Evolutionary conservation across 23 tunicate genomes (phyloP), one percentile per base, ranked within the genome.

Genomic region (Botrylloides violaceus): DNA sequence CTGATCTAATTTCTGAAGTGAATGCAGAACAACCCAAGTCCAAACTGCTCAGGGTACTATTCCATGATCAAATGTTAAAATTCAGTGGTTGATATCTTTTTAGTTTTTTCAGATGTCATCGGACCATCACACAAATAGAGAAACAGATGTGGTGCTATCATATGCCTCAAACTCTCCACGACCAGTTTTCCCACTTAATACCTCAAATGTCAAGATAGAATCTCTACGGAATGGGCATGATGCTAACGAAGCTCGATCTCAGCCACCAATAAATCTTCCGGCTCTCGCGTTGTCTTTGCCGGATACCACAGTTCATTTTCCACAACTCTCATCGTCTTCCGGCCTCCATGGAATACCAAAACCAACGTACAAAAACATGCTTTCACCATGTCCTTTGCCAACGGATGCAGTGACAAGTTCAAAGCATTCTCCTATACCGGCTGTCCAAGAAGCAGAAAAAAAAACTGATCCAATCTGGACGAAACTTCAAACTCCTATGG

Each of bases 1-100:
- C 26, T 23, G 74, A 68, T 35, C 9, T 56, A 2, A 2, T 6
- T 37, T 19, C 26, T 24, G 58, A 68, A 49, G 49, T 55, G 39
- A 68, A 34, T 19, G 60, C 64, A n/a, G 20, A 19, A 1, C 73
- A 65, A 35, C 81, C 81, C 15, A 32, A 53, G 29, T 35, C 37
- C 4, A 77, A 77, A 66, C 48, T 77, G 29, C 32, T 53, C 27
- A 77, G 65, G 74, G 81, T 77, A 49, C n/a, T n/a, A n/a, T n/a
- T n/a, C n/a, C n/a, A n/a, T n/a, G n/a, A n/a, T n/a, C n/a, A n/a
- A n/a, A n/a, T n/a, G n/a, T n/a, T n/a, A n/a, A n/a, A n/a, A n/a
- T n/a, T n/a, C n/a, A n/a, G n/a, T n/a, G n/a, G n/a, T n/a, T n/a
- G n/a, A n/a, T n/a, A n/a, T n/a, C n/a, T n/a, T n/a, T n/a, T n/a